phyloP scores from a whole-genome alignment of 2,888 invertebrate species.

The Thecocarcelia acutangulata region DNA sequence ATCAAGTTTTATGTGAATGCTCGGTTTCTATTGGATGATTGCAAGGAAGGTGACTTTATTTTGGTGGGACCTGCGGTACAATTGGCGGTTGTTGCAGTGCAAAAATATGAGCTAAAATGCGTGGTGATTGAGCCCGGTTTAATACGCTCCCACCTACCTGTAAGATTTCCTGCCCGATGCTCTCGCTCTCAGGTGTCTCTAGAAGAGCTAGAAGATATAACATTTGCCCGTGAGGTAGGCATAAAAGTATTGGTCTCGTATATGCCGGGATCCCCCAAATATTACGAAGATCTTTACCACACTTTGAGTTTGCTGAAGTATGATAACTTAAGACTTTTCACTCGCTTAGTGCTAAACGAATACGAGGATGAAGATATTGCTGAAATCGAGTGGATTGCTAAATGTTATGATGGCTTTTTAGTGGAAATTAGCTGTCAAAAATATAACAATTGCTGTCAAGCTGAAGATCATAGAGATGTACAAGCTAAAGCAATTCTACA shows the following conservation, averaged over 20 bases:
- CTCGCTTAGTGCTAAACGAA: slow-evolving; percentile 74
- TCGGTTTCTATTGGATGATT: slow-evolving; percentile 73
- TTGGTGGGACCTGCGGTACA: slow-evolving; percentile 75
- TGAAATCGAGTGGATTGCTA: slow-evolving; percentile 72
- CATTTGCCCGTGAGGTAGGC: slow-evolving; percentile 76
- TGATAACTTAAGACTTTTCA: slow-evolving; percentile 73
- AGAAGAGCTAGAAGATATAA: slow-evolving; percentile 79
- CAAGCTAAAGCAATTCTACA: slow-evolving; percentile 71
- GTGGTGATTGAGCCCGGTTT: slow-evolving; percentile 73
- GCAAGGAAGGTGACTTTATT: slow-evolving; percentile 75
- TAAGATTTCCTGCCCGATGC: slow-evolving; percentile 75
- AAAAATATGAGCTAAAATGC: slow-evolving; percentile 70
- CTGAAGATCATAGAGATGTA: not conserved
- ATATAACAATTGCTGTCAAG: not conserved
- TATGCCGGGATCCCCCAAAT: slow-evolving; percentile 70
- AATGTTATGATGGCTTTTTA: slow-evolving; percentile 76
- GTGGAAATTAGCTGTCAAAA: slow-evolving; percentile 70
- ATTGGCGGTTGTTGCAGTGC: slow-evolving; percentile 70
- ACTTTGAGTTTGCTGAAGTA: slow-evolving; percentile 71
- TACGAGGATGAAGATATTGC: slow-evolving; percentile 68
- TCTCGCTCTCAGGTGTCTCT: slow-evolving; percentile 73
- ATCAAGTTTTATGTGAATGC: slow-evolving; percentile 76
- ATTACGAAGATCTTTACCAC: slow-evolving; percentile 71
- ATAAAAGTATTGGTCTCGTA: slow-evolving; percentile 75
- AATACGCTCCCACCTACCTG: slow-evolving; percentile 73